Base-by-base conservation (phyloP, 1,140 invertebrate genomes). In the Drosophila sechellia region DNA sequence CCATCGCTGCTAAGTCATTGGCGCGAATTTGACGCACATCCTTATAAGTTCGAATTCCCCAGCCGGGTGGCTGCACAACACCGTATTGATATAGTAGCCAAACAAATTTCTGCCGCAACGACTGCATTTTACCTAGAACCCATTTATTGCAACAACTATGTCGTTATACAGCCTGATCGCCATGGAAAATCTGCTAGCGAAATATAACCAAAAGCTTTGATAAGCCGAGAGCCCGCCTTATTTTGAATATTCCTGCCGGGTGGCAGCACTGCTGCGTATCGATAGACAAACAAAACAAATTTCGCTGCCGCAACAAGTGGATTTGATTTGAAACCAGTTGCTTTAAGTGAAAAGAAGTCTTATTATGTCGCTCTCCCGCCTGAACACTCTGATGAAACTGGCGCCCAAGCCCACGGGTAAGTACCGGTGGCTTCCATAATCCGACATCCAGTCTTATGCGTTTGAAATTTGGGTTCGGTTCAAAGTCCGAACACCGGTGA, bases 401-500 rank as follows among this genome's bases (percentile, higher is more conserved):
- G 40, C 55, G 11, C 34, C 66, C 39, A 46, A 40, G 13, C 15
- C 45, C 0, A 22, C 68, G 11, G 68, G 69, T 72, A 59, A 22
- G 48, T 72, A 27, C 25, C n/a, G 5, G 10, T 12, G n/a, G 0
- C 10, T 12, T 13, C 17, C 37, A 37, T 52, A 59, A 25, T 12
- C 17, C 31, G 5, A 48, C 20, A 25, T 13, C 15, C 10, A 25
- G 39, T 10, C 66, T 39, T n/a, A 31, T 12, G 43, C n/a, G 40
- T 60, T 13, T 35, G 48, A 40, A 11, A 43, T 25, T 17, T 22
- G 11, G 17, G 68, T 50, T 72, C 69, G 34, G 69, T 59, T 72
- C 69, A 72, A 72, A 72, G 69, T 72, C 69, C 69, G 65, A 49
- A n/a, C n/a, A 6, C 10, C 10, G 39, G 13, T 31, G 31, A 39